Percentiles rank a stretch among this genome's conserved stretches.
Evolutionary conservation across 2,797 vertebrate genomes (phyloP).

Genomic region (Melanotaenia boesemani): DNA sequence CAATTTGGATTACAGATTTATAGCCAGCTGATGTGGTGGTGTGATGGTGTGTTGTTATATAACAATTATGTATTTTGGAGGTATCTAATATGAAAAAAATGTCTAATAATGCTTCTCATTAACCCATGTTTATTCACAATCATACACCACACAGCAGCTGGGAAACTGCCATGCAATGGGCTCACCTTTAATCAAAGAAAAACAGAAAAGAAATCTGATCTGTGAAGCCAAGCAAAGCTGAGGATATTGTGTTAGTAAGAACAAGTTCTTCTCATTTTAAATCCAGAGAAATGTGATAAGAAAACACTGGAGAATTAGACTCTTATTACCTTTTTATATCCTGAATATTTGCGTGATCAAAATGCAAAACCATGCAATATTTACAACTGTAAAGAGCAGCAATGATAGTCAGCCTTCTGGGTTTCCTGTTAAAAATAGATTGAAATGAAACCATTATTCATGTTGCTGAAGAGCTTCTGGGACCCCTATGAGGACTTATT

Average conservation of each 20-base stretch:
- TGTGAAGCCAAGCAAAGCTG: background rate
- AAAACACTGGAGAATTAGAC: background rate
- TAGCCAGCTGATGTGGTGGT: background rate
- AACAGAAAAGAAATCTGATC: background rate
- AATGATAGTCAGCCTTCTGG: background rate
- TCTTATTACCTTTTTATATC: background rate
- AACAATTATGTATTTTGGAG: background rate
- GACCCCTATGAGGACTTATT: background rate
- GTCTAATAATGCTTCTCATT: background rate
- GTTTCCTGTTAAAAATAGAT: background rate
- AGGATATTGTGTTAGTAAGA: background rate
- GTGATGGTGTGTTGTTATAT: background rate
- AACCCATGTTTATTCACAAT: background rate
- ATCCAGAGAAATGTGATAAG: background rate
- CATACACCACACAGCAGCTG: background rate
- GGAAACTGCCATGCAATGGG: background rate
- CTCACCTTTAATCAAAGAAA: background rate
- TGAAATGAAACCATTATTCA: slow-evolving; percentile 21
- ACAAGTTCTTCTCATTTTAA: background rate
- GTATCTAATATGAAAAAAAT: background rate
- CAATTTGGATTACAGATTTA: background rate
- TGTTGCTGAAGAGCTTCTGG: slow-evolving; percentile 1
- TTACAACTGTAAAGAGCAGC: background rate
- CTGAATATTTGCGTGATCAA: background rate
- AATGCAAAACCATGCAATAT: background rate